These are phyloP conservation scores for Papilio demoleus DNA, from an alignment of 2,888 invertebrate species.

Conservation along the genomic window DNA sequence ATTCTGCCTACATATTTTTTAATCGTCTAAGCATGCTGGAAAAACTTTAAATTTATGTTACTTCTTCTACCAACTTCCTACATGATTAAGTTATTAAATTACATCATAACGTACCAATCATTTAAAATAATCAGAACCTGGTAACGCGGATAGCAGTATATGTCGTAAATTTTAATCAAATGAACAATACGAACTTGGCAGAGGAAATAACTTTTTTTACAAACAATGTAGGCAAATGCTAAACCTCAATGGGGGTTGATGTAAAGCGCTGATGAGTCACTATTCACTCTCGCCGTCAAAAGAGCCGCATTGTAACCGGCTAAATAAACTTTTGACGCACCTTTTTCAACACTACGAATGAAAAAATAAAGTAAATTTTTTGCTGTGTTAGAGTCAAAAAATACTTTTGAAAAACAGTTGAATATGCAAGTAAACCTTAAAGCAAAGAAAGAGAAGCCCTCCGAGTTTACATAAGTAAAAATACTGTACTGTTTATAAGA, in stretches of 20 bases:
- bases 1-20: too few species aligned
- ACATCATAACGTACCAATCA: too few species aligned
- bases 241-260: neutral
- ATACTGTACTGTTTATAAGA: too few species aligned
- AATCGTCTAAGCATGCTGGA: too few species aligned
- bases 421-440: neutral
- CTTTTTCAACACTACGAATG: neutral
- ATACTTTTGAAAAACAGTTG: neutral
- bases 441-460: neutral
- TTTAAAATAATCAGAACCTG: too few species aligned
- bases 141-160: neutral
- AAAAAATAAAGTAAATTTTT: neutral
- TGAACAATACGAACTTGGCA: neutral
- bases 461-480: too few species aligned
- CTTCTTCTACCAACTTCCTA: too few species aligned
- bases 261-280: conserved; percentile 4
- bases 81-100: too few species aligned
- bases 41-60: too few species aligned
- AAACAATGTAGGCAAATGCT: conserved; percentile 10
- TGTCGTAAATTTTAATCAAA: conserved; percentile 9
- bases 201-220: conserved; percentile 7
- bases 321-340: conserved; percentile 13
- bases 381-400: neutral
- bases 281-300: conserved; percentile 8
- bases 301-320: conserved; percentile 5